Evolutionary conservation across 2,888 invertebrate genomes (phyloP).

Genomic region (Scotopteryx bipunctaria): DNA sequence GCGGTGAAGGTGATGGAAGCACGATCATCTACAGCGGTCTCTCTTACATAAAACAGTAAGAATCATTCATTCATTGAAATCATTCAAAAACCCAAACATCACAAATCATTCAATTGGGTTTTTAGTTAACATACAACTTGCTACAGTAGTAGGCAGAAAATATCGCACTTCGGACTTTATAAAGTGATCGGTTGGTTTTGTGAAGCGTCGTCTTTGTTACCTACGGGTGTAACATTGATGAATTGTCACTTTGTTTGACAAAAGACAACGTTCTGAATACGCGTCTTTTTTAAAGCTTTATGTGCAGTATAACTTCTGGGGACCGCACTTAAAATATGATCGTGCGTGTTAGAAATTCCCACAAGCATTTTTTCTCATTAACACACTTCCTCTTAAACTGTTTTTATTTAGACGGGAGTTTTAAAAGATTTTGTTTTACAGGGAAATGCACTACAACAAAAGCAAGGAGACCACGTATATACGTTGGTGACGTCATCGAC

Average conservation of each 20-base stretch:
- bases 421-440: slow-evolving; percentile 58
- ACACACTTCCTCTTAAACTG: slow-evolving; percentile 9
- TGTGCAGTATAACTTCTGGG: slow-evolving; percentile 33
- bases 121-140: neutral
- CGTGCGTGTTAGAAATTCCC: slow-evolving; percentile 58
- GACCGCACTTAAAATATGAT: slow-evolving; percentile 57
- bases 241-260: too few species aligned
- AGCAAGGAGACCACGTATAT: slow-evolving; percentile 73
- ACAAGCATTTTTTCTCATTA: slow-evolving; percentile 60
- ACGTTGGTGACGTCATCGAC: slow-evolving; percentile 63
- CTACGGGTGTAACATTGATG: too few species aligned
- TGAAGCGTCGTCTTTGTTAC: too few species aligned
- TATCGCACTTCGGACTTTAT: too few species aligned
- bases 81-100: slow-evolving; percentile 1
- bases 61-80: slow-evolving; percentile 45
- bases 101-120: neutral
- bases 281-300: too few species aligned
- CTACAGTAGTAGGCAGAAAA: too few species aligned
- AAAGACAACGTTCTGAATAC: too few species aligned
- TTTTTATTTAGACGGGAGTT: neutral
- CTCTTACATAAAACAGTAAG: slow-evolving; percentile 82
- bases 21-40: slow-evolving; percentile 83
- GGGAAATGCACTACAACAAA: slow-evolving; percentile 74
- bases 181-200: too few species aligned
- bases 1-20: slow-evolving; percentile 90